Percentiles rank a stretch among this genome's conserved stretches.
phyloP scores from a whole-genome alignment of 2,113 vertebrate species.

The Haemorhous mexicanus region DNA sequence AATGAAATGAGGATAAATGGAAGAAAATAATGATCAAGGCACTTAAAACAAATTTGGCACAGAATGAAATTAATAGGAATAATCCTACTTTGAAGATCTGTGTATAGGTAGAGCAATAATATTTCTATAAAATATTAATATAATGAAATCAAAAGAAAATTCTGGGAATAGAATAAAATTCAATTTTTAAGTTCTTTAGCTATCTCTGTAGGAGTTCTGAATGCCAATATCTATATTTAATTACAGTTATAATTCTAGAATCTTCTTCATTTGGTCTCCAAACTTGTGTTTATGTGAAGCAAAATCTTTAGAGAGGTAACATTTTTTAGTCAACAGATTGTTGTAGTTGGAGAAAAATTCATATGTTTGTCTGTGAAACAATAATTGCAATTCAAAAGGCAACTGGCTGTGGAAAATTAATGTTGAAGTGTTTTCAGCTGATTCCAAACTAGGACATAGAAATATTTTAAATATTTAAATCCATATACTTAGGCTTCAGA shows the following conservation, averaged over 20 bases:
- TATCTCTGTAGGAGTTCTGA: neutral
- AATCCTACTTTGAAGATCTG: neutral
- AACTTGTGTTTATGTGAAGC: neutral
- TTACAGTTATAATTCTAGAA: neutral
- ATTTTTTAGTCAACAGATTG: neutral
- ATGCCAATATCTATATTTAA: neutral
- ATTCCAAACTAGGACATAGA: neutral
- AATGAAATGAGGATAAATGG: neutral
- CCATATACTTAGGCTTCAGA: neutral
- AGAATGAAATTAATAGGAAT: neutral
- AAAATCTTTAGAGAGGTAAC: neutral
- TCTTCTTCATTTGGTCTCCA: neutral
- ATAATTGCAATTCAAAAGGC: neutral
- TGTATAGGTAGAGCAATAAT: neutral
- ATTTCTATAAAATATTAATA: neutral
- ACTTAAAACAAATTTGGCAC: neutral
- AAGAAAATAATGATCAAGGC: neutral
- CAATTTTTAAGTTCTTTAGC: neutral
- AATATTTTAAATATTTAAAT: neutral
- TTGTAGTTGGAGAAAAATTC: neutral
- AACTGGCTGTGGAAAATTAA: neutral
- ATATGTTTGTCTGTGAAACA: neutral
- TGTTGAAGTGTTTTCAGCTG: neutral
- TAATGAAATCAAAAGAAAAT: neutral
- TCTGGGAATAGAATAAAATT: neutral